Conservation (phyloP, 1,140 invertebrate genomes). For the Drosophila teissieri region DNA sequence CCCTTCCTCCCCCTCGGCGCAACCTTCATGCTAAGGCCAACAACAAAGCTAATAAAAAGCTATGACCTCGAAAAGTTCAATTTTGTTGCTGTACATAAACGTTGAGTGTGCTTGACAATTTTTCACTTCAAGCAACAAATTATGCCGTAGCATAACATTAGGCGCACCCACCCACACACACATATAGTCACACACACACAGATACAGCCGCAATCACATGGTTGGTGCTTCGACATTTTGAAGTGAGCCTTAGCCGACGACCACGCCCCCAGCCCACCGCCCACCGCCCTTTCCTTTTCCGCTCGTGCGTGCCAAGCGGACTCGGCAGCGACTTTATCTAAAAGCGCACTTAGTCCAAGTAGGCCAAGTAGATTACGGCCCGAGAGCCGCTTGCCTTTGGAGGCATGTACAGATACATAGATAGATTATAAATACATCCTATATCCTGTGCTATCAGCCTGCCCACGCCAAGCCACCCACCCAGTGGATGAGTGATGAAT, state of each 20-base stretch:
- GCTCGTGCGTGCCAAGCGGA: conserved; percentile 69
- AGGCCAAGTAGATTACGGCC: conserved; percentile 79
- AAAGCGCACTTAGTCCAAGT: conserved; percentile 81
- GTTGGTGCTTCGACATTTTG: conserved; percentile 37
- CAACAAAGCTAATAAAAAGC: conserved; percentile 76
- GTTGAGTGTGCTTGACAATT: conserved; percentile 79
- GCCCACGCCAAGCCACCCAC: conserved; percentile 12
- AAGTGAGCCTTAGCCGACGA: conserved; percentile 33
- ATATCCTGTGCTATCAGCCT: neutral
- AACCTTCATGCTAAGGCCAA: conserved; percentile 7
- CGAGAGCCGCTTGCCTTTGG: conserved; percentile 55
- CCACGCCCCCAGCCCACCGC: neutral
- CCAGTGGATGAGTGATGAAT: conserved; percentile 26
- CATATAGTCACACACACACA: neutral
- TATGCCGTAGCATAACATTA: conserved; percentile 80
- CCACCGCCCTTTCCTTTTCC: conserved; percentile 1
- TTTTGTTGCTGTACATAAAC: conserved; percentile 75
- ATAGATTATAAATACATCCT: conserved; percentile 1
- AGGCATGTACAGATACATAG: conserved; percentile 7
- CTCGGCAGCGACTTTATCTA: conserved; percentile 77
- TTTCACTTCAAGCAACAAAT: conserved; percentile 82
- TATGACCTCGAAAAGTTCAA: conserved; percentile 81
- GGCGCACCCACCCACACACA: conserved; percentile 54
- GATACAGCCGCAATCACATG: neutral
- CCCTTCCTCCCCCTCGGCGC: too few species aligned